These are phyloP conservation scores for Dipus sagitta DNA, from an alignment of 2,797 vertebrate genomes.

Conservation along the genomic window DNA sequence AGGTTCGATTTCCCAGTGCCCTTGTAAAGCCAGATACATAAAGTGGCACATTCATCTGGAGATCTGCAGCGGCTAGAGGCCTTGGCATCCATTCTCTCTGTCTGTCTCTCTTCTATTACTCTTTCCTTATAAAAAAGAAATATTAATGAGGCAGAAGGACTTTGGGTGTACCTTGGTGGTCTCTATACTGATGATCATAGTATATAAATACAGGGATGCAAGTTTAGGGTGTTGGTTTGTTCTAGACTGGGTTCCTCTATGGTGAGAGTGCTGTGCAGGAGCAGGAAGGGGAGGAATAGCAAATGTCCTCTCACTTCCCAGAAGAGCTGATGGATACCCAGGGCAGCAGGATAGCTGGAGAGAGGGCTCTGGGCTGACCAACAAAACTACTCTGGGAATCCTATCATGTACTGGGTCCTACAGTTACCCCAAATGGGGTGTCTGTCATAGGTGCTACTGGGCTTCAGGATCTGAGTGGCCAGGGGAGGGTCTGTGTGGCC, in stretches of 20 bases:
- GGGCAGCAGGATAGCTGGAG: background rate
- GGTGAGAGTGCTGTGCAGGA: background rate
- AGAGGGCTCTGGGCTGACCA: background rate
- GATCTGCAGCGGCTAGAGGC: too few species aligned
- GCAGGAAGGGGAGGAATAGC: background rate
- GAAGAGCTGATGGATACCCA: background rate
- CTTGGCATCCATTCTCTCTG: too few species aligned
- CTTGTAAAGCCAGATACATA: too few species aligned
- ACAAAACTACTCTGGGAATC: background rate
- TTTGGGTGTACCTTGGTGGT: rapidly evolving
- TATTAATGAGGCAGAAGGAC: too few species aligned
- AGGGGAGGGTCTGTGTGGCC: background rate
- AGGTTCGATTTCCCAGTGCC: too few species aligned
- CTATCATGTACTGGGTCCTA: background rate
- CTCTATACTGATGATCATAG: too few species aligned
- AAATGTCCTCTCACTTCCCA: rapidly evolving
- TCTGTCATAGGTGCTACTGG: rapidly evolving
- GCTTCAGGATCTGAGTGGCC: background rate
- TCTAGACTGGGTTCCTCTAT: background rate
- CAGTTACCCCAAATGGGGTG: too few species aligned
- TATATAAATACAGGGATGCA: too few species aligned
- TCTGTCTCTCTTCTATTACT: too few species aligned
- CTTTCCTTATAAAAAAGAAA: too few species aligned
- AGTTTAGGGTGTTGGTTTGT: background rate
- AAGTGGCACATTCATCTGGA: too few species aligned